These are phyloP conservation scores for Eunapius fragilis DNA, from an alignment of 37 sponge, comb jelly and placozoan genomes.

Conservation along the genomic window DNA sequence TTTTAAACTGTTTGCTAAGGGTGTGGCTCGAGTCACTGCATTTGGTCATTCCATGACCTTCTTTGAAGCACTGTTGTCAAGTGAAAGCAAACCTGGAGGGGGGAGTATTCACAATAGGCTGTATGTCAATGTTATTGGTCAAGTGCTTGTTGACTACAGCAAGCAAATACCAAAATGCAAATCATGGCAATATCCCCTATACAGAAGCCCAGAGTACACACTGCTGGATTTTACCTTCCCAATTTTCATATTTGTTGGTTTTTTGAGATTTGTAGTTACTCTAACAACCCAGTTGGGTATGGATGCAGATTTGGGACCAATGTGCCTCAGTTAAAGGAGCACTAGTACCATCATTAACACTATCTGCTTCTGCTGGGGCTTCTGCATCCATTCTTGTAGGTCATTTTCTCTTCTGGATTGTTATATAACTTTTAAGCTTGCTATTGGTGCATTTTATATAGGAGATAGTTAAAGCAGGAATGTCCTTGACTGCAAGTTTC, in stretches of 20 bases:
- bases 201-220: background rate
- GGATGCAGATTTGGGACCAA: background rate
- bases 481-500: background rate
- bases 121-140: background rate
- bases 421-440: background rate
- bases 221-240: no score
- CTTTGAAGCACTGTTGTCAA: background rate
- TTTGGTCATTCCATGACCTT: constrained; percentile 37
- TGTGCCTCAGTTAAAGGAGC: background rate
- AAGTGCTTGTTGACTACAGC: background rate
- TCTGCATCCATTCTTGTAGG: background rate
- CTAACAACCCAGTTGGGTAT: background rate
- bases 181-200: background rate
- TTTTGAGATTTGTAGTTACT: background rate
- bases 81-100: background rate
- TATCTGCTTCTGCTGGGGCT: background rate
- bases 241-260: background rate
- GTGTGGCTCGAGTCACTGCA: constrained; percentile 30
- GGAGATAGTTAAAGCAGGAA: background rate
- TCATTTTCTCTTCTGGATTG: background rate
- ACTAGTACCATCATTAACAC: background rate
- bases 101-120: background rate
- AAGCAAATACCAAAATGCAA: background rate
- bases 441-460: background rate
- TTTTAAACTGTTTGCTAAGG: constrained; percentile 46